Conservation (phyloP, 2,113 vertebrate genomes). For the Nothoprocta perdicaria region DNA sequence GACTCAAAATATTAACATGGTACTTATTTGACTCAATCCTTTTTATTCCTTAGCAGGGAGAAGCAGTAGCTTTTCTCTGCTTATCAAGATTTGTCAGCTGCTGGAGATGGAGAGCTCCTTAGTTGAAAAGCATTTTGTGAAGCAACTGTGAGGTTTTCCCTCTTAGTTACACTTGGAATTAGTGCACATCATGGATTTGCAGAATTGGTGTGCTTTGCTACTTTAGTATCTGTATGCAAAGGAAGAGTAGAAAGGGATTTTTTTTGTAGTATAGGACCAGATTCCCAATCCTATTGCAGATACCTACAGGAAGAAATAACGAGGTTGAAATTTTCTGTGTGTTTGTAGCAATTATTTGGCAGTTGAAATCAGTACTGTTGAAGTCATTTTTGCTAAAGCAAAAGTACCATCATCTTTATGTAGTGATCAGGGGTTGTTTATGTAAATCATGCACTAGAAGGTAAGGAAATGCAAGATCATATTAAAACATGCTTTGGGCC, state of each 20-base stretch:
- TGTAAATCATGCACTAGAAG: neutral
- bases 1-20: neutral
- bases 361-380: neutral
- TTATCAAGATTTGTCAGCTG: neutral
- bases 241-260: neutral
- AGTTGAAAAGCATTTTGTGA: neutral
- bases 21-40: neutral
- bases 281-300: neutral
- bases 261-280: neutral
- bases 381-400: neutral
- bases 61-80: neutral
- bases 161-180: neutral
- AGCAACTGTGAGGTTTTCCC: neutral
- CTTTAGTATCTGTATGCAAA: neutral
- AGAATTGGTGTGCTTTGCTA: neutral
- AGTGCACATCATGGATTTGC: neutral
- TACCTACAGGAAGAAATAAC: neutral
- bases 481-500: neutral
- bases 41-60: neutral
- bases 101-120: neutral
- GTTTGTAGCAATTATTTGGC: neutral
- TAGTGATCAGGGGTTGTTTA: neutral
- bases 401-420: neutral
- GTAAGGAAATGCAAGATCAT: neutral
- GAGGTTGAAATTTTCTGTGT: neutral